Percentiles rank a stretch among this genome's conserved stretches.
Conservation (phyloP, 2,113 vertebrate species). For the Daphoenositta chrysoptera region DNA sequence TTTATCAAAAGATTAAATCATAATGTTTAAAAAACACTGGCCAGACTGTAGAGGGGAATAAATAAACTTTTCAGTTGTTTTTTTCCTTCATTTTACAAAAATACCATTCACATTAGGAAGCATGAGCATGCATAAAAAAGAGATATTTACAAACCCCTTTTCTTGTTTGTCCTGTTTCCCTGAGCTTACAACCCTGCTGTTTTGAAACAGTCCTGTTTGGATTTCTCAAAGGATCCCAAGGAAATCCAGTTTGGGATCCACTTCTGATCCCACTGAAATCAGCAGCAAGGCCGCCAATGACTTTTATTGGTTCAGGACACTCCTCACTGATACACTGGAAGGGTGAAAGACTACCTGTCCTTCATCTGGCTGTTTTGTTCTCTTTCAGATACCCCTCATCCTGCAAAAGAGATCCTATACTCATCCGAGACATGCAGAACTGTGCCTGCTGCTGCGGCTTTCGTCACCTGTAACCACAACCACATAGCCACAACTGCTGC, state of each 20-base stretch:
- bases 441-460: slow-evolving; percentile 63
- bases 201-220: neutral
- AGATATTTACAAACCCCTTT: neutral
- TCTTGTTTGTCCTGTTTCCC: neutral
- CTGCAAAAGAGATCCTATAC: slow-evolving; percentile 70
- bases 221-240: neutral
- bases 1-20: slow-evolving; percentile 29
- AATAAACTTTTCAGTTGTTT: neutral
- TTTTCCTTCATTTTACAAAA: neutral
- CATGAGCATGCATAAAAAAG: slow-evolving; percentile 46
- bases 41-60: neutral
- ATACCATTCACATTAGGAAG: neutral
- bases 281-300: neutral
- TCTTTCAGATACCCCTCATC: slow-evolving; percentile 70
- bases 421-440: slow-evolving; percentile 68
- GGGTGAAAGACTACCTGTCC: neutral
- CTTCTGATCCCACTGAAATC: neutral
- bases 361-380: neutral
- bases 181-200: neutral
- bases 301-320: neutral
- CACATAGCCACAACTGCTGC: slow-evolving; percentile 42
- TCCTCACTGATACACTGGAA: neutral
- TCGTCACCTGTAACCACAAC: slow-evolving; percentile 72
- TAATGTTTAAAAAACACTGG: neutral
- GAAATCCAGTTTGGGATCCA: neutral